phyloP scores from a whole-genome alignment of 2,888 invertebrate species.

The Eristalis arbustorum region DNA sequence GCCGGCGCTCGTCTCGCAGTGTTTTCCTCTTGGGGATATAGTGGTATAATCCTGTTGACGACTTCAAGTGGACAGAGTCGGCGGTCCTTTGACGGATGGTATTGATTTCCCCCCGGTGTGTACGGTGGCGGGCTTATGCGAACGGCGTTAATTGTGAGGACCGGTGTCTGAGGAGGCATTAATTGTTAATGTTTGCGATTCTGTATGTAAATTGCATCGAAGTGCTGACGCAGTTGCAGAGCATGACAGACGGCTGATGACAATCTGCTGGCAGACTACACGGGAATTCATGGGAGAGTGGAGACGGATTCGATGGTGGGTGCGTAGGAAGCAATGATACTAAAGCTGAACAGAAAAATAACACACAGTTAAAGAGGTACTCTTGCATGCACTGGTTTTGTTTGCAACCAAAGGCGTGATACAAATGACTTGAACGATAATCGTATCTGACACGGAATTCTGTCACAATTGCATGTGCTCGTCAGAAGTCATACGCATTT shows the following conservation, averaged over 20 bases:
- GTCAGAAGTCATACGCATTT: too few relatives aligned
- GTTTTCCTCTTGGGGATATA: slow-evolving; percentile 41
- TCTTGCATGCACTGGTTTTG: neutral
- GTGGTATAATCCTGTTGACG: slow-evolving; percentile 21
- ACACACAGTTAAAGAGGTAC: neutral
- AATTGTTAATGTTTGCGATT: slow-evolving; percentile 44
- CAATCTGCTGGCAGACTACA: neutral
- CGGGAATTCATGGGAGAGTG: too few relatives aligned
- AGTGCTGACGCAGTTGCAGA: neutral
- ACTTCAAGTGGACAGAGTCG: slow-evolving; percentile 1
- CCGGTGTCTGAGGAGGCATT: slow-evolving; percentile 22
- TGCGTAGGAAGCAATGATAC: neutral
- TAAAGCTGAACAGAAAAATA: neutral
- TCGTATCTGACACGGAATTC: too few relatives aligned
- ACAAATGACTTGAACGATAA: too few relatives aligned
- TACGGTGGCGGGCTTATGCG: neutral
- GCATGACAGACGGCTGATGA: neutral
- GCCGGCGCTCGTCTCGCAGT: neutral
- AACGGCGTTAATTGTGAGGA: slow-evolving; percentile 12
- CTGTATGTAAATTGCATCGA: slow-evolving; percentile 10
- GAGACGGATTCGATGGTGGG: neutral
- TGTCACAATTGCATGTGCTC: too few relatives aligned
- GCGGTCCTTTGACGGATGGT: neutral
- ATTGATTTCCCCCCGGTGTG: slow-evolving; percentile 22
- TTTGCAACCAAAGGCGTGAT: too few relatives aligned